Evolutionary conservation across 2,113 vertebrate genomes (phyloP).

Genomic region (Mirza zaza): DNA sequence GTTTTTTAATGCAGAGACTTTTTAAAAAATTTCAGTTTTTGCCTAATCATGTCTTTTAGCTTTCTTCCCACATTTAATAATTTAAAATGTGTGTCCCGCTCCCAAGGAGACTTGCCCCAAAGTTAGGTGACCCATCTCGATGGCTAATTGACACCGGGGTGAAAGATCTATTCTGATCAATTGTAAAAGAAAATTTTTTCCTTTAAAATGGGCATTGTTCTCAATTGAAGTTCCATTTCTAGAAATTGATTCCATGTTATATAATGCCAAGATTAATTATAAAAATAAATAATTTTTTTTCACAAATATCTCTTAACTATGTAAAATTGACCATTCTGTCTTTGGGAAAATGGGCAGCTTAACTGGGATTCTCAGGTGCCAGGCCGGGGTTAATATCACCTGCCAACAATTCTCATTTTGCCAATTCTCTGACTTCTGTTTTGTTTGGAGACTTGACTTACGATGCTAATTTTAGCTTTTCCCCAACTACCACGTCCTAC

Average conservation of each 20-base stretch:
- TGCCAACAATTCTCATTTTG: rapidly evolving
- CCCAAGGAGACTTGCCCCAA: neutral
- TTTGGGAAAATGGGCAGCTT: neutral
- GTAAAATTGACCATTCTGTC: neutral
- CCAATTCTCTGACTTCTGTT: neutral
- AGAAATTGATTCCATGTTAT: neutral
- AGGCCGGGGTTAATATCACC: too few relatives aligned
- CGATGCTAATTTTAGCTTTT: rapidly evolving
- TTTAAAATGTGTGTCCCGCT: neutral
- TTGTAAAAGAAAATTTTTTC: neutral
- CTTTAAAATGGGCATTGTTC: neutral
- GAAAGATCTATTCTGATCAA: too few relatives aligned
- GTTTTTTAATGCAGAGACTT: neutral
- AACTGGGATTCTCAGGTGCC: neutral
- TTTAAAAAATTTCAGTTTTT: neutral
- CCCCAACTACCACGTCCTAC: rapidly evolving
- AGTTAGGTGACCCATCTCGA: neutral
- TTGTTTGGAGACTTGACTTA: neutral
- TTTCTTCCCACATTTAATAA: neutral
- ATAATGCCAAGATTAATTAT: neutral
- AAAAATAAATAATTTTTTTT: neutral
- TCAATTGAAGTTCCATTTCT: neutral
- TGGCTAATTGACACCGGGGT: rapidly evolving
- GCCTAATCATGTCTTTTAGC: neutral
- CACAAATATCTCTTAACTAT: neutral